Conservation (phyloP, 2,888 invertebrate species). For the Athalia cordata region DNA sequence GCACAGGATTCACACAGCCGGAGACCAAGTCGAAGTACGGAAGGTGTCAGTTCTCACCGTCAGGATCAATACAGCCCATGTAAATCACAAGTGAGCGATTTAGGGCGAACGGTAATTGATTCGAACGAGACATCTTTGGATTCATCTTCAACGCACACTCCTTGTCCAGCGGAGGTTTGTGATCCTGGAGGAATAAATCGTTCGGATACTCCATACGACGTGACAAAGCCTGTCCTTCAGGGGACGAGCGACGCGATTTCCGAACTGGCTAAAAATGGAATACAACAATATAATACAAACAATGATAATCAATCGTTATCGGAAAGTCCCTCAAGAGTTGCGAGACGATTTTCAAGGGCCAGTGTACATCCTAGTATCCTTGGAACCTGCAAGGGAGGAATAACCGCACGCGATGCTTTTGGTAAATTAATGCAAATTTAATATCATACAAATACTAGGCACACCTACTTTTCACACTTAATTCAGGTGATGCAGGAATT, state of each 20-base stretch:
- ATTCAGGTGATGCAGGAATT: no score
- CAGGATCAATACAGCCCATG: conserved; percentile 55
- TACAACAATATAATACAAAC: conserved; percentile 42
- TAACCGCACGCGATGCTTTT: conserved; percentile 67
- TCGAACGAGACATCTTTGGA: conserved; percentile 57
- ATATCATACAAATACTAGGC: neutral
- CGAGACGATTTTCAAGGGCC: conserved; percentile 58
- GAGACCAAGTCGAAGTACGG: conserved; percentile 55
- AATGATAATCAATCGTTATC: conserved; percentile 49
- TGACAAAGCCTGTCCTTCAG: conserved; percentile 41
- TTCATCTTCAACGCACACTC: conserved; percentile 55
- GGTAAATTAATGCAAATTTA: conserved; percentile 56
- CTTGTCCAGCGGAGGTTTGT: conserved; percentile 1
- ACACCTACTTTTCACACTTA: no score
- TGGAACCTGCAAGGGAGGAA: conserved; percentile 46
- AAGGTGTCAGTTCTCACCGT: conserved; percentile 39
- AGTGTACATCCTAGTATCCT: conserved; percentile 64
- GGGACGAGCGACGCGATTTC: conserved; percentile 54
- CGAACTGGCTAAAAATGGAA: conserved; percentile 61
- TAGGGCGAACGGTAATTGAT: conserved; percentile 53
- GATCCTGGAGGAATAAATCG: neutral
- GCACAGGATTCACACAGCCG: conserved; percentile 51
- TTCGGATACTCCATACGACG: conserved; percentile 28
- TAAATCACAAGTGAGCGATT: conserved; percentile 60
- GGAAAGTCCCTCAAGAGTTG: conserved; percentile 53